phyloP scores from a whole-genome alignment of 2,113 vertebrate species.

The Chrysemys picta region DNA sequence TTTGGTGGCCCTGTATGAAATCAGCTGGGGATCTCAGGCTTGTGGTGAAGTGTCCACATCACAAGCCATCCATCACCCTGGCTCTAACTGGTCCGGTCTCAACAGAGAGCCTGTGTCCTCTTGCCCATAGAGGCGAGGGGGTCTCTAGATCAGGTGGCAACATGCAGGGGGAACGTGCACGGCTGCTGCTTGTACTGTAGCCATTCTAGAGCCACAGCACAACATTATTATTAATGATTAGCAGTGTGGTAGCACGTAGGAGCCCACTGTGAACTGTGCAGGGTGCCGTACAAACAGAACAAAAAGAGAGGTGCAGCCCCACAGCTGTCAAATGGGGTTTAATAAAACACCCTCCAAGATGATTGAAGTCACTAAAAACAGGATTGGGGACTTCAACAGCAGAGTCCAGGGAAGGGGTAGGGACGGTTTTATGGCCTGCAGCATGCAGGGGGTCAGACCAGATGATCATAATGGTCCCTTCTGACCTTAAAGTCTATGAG shows the following conservation, averaged over 20 bases:
- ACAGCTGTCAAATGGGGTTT: background rate
- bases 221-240: background rate
- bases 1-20: background rate
- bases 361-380: too few relatives aligned
- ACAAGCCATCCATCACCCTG: background rate
- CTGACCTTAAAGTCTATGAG: too few relatives aligned
- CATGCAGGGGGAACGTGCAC: background rate
- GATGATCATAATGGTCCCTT: too few relatives aligned
- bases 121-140: background rate
- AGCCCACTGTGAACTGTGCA: background rate
- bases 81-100: background rate
- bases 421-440: too few relatives aligned
- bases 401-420: too few relatives aligned
- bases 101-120: background rate
- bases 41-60: background rate
- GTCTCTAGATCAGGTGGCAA: background rate
- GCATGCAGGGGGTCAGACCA: too few relatives aligned
- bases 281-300: background rate
- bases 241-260: background rate
- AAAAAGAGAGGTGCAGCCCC: background rate
- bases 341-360: background rate
- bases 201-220: background rate
- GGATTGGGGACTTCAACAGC: too few relatives aligned
- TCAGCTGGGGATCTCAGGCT: background rate
- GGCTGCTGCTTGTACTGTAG: background rate